Base-by-base conservation (phyloP, 1,140 invertebrate species). In the Melipona quadrifasciata region DNA sequence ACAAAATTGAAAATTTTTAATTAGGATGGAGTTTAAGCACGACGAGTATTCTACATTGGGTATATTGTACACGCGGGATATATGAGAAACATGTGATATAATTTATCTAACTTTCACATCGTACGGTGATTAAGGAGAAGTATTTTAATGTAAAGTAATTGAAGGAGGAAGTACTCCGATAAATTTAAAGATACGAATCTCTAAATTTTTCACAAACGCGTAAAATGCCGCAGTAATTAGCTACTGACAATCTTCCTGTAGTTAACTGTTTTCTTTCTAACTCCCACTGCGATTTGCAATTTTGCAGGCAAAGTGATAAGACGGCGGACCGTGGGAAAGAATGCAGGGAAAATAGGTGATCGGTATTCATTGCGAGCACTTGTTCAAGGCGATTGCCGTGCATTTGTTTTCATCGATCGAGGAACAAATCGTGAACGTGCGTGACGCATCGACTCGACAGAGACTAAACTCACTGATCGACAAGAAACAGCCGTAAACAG, bases 401-500 rank as follows among this genome's bases (percentile, higher is more conserved):
- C 71, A 27, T 39, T 86, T 2, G 64, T 84, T 88, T 87, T 85
- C 77, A 51, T 34, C 27, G 74, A 61, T 79, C 75, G 14, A 27
- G 65, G 19, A 84, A 61, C 39, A 51, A 55, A 31, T 57, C 19
- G 57, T 53, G 67, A 74, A 57, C 61, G 17, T 71, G 67, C 68
- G 67, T 64, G 73, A 80, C 34, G 57, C 71, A n/a, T 58, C 39
- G 47, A 16, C 47, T 47, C 27, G 53, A 78, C 82, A 16, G 57
- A 31, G 81, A 84, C 70, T 88, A 84, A 88, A 78, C 78, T 75
- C 70, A 27, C 53, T 61, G 74, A 84, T 90, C 78, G 77, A 14
- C 67, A 76, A 85, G 85, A 58, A 85, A 84, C 79, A 74, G 58
- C n/a, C 47, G 84, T 90, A 92, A 93, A 93, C 89, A 92, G 93